Conservation (phyloP, 2,888 invertebrate genomes). For the Cryptus armator region DNA sequence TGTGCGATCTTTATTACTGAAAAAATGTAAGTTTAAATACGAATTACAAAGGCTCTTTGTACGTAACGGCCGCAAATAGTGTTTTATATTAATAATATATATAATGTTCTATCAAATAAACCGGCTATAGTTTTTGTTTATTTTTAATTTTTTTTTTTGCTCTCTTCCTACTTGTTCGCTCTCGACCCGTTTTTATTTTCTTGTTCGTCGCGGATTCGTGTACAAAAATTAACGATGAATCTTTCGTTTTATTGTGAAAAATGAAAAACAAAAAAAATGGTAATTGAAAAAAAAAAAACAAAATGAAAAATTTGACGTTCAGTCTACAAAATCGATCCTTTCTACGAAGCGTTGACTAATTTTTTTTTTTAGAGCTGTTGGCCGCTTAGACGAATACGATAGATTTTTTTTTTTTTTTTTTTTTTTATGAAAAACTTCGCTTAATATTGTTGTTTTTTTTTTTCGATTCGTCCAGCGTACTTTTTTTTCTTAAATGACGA, state of each 20-base stretch:
- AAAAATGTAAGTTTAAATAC: slow-evolving; percentile 83
- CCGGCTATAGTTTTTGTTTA: slow-evolving; percentile 79
- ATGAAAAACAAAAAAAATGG: slow-evolving; percentile 36
- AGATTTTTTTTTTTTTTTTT: slow-evolving; percentile 38
- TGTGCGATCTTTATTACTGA: slow-evolving; percentile 81
- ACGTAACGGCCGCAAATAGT: slow-evolving; percentile 84
- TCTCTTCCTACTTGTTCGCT: slow-evolving; percentile 15
- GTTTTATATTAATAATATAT: slow-evolving; percentile 82
- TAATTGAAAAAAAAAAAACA: slow-evolving; percentile 7
- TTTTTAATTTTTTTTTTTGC: slow-evolving; percentile 40
- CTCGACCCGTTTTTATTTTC: background rate
- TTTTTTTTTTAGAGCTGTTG: slow-evolving; percentile 24
- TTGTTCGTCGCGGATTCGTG: slow-evolving; percentile 33
- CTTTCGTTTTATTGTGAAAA: slow-evolving; percentile 29
- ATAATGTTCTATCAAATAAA: slow-evolving; percentile 83
- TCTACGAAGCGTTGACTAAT: slow-evolving; percentile 64
- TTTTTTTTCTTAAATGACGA: slow-evolving; percentile 17
- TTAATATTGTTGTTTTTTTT: slow-evolving; percentile 19
- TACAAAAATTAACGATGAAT: slow-evolving; percentile 41
- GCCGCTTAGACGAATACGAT: slow-evolving; percentile 36
- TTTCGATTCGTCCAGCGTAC: background rate
- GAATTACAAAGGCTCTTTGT: slow-evolving; percentile 85
- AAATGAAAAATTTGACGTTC: slow-evolving; percentile 55
- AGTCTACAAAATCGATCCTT: slow-evolving; percentile 52
- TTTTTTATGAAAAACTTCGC: slow-evolving; percentile 23